Percentiles rank a stretch among this genome's conserved stretches.
Evolutionary conservation across 1,140 invertebrate genomes (phyloP).

Genomic region (Sycophila sp.): DNA sequence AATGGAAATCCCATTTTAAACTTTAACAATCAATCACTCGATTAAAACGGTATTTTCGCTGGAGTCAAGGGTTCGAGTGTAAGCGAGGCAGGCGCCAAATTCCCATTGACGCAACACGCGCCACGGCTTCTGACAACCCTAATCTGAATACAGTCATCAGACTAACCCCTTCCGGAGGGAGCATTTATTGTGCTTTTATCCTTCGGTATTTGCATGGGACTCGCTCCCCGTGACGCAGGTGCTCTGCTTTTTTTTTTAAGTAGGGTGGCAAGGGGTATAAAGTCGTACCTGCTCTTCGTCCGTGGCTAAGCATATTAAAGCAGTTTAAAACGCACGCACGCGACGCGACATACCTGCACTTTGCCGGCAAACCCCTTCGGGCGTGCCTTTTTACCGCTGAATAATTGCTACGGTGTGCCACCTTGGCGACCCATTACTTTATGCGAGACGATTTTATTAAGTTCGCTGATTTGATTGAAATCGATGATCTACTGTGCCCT

Average conservation of each 20-base stretch:
- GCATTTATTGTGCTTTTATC: too few species aligned
- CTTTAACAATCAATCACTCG: constrained; percentile 21
- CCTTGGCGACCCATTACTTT: too few species aligned
- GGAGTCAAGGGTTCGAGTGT: not conserved
- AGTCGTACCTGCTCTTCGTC: not conserved
- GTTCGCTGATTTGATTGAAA: too few species aligned
- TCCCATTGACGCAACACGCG: constrained; percentile 29
- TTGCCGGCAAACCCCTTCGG: not conserved
- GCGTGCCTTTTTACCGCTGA: not conserved
- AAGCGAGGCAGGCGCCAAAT: not conserved
- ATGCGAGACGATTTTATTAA: too few species aligned
- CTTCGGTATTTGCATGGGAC: constrained; percentile 27
- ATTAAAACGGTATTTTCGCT: too few species aligned
- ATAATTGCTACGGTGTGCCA: too few species aligned
- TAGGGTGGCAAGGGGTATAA: not conserved
- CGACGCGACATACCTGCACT: not conserved
- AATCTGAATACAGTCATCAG: constrained; percentile 59
- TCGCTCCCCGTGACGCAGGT: constrained; percentile 17
- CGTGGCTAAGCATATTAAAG: constrained; percentile 22
- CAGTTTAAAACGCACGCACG: constrained; percentile 9
- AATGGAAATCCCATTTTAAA: constrained; percentile 3
- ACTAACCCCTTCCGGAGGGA: constrained; percentile 26
- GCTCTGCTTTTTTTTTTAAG: constrained; percentile 22
- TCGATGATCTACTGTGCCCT: too few species aligned
- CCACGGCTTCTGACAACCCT: constrained; percentile 41